Evolutionary conservation across 2,797 vertebrate genomes (phyloP), one percentile per base, ranked within the genome.

Genomic region (Morus bassanus): DNA sequence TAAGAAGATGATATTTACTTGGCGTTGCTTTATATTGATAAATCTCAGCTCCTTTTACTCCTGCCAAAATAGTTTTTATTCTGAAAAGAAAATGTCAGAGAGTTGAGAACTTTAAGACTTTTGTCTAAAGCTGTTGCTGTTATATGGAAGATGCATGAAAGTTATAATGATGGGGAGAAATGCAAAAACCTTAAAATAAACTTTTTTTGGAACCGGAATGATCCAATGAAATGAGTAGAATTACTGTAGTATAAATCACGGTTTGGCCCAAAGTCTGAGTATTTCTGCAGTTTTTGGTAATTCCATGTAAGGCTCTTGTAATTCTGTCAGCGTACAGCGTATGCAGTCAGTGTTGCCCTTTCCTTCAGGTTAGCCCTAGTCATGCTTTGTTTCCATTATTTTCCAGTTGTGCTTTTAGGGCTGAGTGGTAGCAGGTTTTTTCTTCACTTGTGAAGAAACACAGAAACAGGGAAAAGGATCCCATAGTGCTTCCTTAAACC

Each of bases 191-290:
- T 75, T 87, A 85, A 95, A 91, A 92, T 73, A 95, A 86, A 75
- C n/a, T 46, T 51, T 5, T 80, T 85, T 72, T 83, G 61, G 68
- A 95, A 54, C 33, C 78, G 57, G 43, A 85, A 65, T 33, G 39
- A 89, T 77, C 37, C 16, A 92, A 10, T 51, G 19, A 91, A 85
- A 73, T 67, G 9, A 77, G 30, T 39, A 77, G 56, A 85, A 64
- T 95, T 83, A n/a, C 67, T 85, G 18, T 30, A 51, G 35, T 61
- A 60, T 91, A 81, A 89, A 88, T 95, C 91, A 93, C 27, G 30
- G 10, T 68, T 95, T 96, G 95, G 89, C 78, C 84, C 35, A 61
- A 70, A 89, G 18, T 83, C 57, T 61, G 41, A 95, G 60, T 85
- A 78, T 51, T 94, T 93, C 59, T 93, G 74, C 73, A 85, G 59